Evolutionary conservation across 2,888 invertebrate genomes (phyloP), one percentile per base, ranked within the genome.

Genomic region (Leptopilina drosophilae): DNA sequence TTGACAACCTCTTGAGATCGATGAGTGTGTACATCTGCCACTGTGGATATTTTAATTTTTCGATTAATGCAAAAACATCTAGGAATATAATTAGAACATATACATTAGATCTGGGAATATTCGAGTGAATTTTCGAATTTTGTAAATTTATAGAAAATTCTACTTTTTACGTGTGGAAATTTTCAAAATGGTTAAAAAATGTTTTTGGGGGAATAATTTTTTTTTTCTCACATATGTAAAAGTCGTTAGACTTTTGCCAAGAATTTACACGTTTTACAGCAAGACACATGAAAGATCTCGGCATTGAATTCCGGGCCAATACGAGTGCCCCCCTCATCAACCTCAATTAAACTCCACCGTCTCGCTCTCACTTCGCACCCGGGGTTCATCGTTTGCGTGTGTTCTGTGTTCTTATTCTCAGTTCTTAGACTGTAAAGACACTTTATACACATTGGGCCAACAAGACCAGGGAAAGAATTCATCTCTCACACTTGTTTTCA

Each of bases 261-360:
- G 85, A 85, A 82, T 82, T 84, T 12, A 49, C 82, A 85, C 78
- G 78, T 78, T 80, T 81, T 82, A 82, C 80, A 85, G 81, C 87
- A 85, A 87, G 87, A 49, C 49, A 49, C 87, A 88, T 88, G 88
- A 88, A 88, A 89, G 89, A 89, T 89, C 89, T 87, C 89, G 88
- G 88, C 90, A 90, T 90, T 91, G 91, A 90, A 91, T 91, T 91
- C 91, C 90, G 90, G 90, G 90, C 91, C 91, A 91, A 91, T 91
- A 90, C 91, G 90, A 89, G 86, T 89, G 91, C 89, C 91, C 91
- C 91, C 91, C 91, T 91, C 91, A 91, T 91, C 91, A 91, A 91
- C 91, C 90, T 91, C 91, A 91, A 91, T 91, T 91, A 91, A 91
- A 91, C 91, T 90, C 87, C 87, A 89, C 89, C 87, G 90, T 89